These are phyloP conservation scores for Corythaeola cristata DNA, from an alignment of 2,113 vertebrate species.

Conservation along the genomic window DNA sequence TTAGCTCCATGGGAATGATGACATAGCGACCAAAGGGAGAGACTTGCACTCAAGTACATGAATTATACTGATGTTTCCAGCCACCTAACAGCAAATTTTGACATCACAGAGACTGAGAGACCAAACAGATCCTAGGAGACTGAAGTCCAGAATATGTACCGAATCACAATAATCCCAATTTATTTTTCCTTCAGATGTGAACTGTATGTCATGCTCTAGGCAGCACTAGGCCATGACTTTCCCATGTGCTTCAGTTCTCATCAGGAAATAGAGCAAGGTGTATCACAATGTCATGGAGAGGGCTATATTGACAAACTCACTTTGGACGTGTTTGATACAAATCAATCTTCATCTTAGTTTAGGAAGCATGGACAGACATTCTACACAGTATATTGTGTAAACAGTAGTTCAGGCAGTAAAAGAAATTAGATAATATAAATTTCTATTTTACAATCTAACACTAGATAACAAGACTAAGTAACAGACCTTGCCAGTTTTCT, in stretches of 20 bases:
- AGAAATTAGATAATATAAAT: background rate
- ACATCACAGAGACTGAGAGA: background rate
- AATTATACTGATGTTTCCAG: background rate
- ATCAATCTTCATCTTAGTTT: background rate
- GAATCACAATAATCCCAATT: background rate
- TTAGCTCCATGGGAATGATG: background rate
- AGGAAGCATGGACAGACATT: background rate
- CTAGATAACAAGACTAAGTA: background rate
- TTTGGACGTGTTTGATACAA: background rate
- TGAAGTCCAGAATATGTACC: background rate
- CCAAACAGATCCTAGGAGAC: background rate
- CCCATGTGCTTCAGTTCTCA: background rate
- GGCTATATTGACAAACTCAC: background rate
- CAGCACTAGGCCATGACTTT: background rate
- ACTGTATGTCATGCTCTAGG: background rate
- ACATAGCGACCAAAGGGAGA: background rate
- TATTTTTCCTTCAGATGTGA: background rate
- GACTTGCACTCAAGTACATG: background rate
- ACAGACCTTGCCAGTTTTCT: background rate
- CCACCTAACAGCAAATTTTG: background rate
- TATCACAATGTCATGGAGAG: background rate
- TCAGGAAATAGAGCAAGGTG: background rate
- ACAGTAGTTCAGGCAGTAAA: background rate
- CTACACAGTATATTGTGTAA: background rate
- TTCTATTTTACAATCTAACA: background rate